Percentiles rank a stretch among this genome's conserved stretches.
Conservation (phyloP, 2,888 invertebrate species). For the Acrobasis suavella region DNA sequence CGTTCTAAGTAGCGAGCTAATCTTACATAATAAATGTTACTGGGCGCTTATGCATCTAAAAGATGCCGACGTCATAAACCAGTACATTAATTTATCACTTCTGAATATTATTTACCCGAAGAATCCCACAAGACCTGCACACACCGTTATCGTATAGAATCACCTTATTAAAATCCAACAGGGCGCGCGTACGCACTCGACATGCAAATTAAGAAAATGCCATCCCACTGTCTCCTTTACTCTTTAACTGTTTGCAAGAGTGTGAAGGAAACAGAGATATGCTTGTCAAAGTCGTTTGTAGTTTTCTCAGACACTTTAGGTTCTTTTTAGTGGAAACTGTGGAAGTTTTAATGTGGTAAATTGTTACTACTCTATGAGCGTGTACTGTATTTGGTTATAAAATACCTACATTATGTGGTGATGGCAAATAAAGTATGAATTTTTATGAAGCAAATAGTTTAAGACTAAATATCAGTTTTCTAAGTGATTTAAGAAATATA, state of each 20-base stretch:
- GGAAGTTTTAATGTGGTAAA: conserved; percentile 2
- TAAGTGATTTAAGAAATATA: too few species aligned
- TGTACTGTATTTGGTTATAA: too few species aligned
- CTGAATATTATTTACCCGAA: conserved; percentile 7
- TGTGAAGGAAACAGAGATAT: background rate
- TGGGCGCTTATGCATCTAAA: background rate
- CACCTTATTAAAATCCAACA: conserved; percentile 51
- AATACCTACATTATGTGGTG: too few species aligned
- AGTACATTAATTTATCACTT: background rate
- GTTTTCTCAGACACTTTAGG: conserved; percentile 6
- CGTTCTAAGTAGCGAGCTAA: too few species aligned
- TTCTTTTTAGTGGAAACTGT: conserved; percentile 3
- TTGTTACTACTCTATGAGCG: too few species aligned
- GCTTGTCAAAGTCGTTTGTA: conserved; percentile 8
- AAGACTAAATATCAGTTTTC: too few species aligned
- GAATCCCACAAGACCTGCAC: conserved; percentile 7
- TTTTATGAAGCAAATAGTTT: too few species aligned
- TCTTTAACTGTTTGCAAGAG: background rate
- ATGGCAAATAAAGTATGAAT: too few species aligned
- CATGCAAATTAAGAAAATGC: conserved; percentile 19
- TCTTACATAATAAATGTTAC: too few species aligned
- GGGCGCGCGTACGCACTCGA: conserved; percentile 11
- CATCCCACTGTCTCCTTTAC: conserved; percentile 3
- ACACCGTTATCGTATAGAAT: conserved; percentile 56
- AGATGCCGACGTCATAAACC: background rate